These are phyloP conservation scores for Pachycephala philippinensis DNA, from an alignment of 2,113 vertebrate genomes.

Conservation along the genomic window DNA sequence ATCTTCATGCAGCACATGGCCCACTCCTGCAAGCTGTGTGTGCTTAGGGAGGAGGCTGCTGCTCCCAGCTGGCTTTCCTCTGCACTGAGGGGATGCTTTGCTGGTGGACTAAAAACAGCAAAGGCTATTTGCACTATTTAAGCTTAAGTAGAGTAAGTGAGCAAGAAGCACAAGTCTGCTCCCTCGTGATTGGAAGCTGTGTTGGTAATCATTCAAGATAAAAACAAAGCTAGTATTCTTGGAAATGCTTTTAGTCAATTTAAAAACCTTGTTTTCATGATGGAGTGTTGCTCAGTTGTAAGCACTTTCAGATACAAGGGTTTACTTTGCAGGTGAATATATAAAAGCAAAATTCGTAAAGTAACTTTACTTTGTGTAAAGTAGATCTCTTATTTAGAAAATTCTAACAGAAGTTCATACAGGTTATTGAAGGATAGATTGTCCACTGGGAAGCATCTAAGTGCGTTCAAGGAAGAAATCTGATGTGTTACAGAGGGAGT, in stretches of 20 bases:
- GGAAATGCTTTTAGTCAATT: neutral
- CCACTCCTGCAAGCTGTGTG: neutral
- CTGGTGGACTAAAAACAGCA: neutral
- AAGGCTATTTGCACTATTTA: neutral
- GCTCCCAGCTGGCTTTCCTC: neutral
- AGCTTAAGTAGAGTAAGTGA: neutral
- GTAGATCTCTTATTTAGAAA: neutral
- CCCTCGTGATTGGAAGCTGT: neutral
- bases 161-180: neutral
- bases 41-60: neutral
- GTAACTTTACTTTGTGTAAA: neutral
- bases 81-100: neutral
- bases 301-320: neutral
- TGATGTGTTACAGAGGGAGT: neutral
- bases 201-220: neutral
- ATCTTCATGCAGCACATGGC: neutral
- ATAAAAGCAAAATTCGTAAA: constrained; percentile 4
- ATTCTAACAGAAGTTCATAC: constrained; percentile 1
- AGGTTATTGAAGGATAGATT: neutral
- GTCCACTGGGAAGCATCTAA: neutral
- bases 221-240: neutral
- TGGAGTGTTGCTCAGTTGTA: neutral
- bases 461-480: neutral
- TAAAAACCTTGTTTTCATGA: neutral
- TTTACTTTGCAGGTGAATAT: neutral